Evolutionary conservation across 2,797 vertebrate species (phyloP), one percentile per base, ranked within the genome.

Genomic region (Gymnoscopelus microlampas): DNA sequence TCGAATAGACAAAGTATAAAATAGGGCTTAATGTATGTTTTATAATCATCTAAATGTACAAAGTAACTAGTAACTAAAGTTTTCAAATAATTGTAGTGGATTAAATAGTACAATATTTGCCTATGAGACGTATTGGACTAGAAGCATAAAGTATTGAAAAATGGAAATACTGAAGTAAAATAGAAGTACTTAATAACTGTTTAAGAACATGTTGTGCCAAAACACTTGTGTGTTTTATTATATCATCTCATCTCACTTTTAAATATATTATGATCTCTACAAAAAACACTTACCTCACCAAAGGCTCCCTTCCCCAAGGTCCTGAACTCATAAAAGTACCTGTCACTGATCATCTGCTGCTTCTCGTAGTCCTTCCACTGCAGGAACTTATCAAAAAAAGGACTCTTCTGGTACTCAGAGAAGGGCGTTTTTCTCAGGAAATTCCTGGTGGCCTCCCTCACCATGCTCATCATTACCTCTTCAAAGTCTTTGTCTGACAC

Each of bases 291-390:
- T 92, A 97, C 96, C 95, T 97, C 95, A 84, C 96, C 96, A 65
- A 97, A 98, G 65, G 96, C 96, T 49, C 96, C 96, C 91, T 93
- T 97, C 26, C 96, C 96, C 81, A 97, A 88, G 63, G 92, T 94
- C 73, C 95, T 91, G 70, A 96, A 97, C 76, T 96, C 94, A 9
- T 93, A 93, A 72, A 98, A 97, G 85, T 95, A 94, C 78, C 93
- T 95, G 1, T 96, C 93, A 3, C 68, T 95, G 70, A 96, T 92
- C 0, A 82, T 91, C 60, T 96, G 94, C 60, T 96, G 94, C 80
- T 72, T 95, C 87, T 97, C 95, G 0, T 76, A 96, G 79, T 93
- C 90, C 88, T 98, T 97, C 96, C 96, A 96, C 63, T 96, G 96
- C 74, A 96, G 70, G 72, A 95, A 96, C 82, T 83, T 94, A 39